Evolutionary conservation across 2,113 vertebrate species (phyloP).

Genomic region (Tenebrosternarchus preto): DNA sequence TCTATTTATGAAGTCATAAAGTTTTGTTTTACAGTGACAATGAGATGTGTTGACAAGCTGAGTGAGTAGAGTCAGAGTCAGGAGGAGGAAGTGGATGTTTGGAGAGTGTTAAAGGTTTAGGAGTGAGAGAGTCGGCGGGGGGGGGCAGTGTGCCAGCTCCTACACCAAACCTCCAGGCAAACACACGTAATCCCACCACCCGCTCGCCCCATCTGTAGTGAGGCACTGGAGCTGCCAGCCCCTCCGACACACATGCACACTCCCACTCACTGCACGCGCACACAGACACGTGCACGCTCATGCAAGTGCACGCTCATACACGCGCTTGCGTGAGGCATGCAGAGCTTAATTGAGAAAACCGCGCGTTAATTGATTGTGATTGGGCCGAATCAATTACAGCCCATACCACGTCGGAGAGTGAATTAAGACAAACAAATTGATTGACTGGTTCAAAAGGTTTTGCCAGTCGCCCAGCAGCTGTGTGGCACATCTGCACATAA

Average conservation of each 20-base stretch:
- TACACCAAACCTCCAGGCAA: conserved; percentile 30
- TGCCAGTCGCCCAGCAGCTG: conserved; percentile 30
- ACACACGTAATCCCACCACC: conserved; percentile 24
- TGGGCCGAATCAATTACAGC: conserved; percentile 52
- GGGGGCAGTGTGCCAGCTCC: conserved; percentile 13
- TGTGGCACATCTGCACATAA: conserved; percentile 42
- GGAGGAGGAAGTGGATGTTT: background rate
- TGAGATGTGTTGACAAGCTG: background rate
- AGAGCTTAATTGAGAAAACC: conserved; percentile 43
- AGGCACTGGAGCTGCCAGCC: conserved; percentile 18
- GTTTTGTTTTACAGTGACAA: conserved; percentile 5
- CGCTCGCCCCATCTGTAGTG: background rate
- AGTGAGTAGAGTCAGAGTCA: background rate
- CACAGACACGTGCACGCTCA: background rate
- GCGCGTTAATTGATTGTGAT: conserved; percentile 44
- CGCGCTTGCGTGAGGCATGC: background rate
- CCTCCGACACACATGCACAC: background rate
- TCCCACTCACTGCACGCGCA: background rate
- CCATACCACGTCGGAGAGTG: conserved; percentile 50
- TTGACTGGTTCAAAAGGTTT: conserved; percentile 50
- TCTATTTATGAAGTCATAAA: background rate
- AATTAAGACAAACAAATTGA: conserved; percentile 54
- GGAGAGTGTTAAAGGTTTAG: background rate
- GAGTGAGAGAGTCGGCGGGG: background rate
- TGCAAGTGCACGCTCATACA: conserved; percentile 2